Percentiles rank a stretch among this genome's conserved stretches.
Evolutionary conservation across 2,888 invertebrate genomes (phyloP).

Genomic region (Ashinkailepas kermadecensis): DNA sequence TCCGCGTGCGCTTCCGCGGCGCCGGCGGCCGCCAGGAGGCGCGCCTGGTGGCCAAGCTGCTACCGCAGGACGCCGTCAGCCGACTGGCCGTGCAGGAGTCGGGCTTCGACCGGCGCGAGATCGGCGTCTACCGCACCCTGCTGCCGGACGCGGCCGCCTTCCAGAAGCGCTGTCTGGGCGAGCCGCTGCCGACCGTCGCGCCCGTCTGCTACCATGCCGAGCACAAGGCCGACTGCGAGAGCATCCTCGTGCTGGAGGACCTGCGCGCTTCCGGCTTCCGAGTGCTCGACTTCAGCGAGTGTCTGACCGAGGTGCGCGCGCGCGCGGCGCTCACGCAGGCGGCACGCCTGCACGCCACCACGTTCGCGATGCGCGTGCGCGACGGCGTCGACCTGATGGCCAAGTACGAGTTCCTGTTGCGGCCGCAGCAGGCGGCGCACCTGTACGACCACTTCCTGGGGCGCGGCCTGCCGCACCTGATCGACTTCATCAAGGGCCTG

Average conservation of each 20-base stretch:
- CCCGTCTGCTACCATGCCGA: conserved; percentile 62
- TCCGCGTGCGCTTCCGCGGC: conserved; percentile 29
- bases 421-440: conserved; percentile 67
- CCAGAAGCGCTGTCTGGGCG: conserved; percentile 47
- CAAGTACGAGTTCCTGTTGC: conserved; percentile 61
- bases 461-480: conserved; percentile 65
- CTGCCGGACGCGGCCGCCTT: conserved; percentile 44
- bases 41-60: conserved; percentile 60
- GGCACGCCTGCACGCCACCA: conserved; percentile 64
- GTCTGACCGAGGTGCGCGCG: conserved; percentile 57
- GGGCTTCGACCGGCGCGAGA: conserved; percentile 72
- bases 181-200: conserved; percentile 43
- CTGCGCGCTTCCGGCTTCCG: conserved; percentile 52
- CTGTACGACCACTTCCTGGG: conserved; percentile 71
- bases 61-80: conserved; percentile 70
- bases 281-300: conserved; percentile 60
- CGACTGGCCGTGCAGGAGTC: conserved; percentile 72
- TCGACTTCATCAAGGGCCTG: conserved; percentile 56
- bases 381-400: conserved; percentile 43
- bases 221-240: conserved; percentile 53
- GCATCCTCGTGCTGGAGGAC: conserved; percentile 65
- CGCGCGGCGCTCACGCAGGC: conserved; percentile 62
- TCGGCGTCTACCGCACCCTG: conserved; percentile 63
- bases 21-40: conserved; percentile 33
- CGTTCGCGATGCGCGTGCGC: conserved; percentile 54